phyloP scores from a whole-genome alignment of 1,140 invertebrate species.

The Aphelinus certus region DNA sequence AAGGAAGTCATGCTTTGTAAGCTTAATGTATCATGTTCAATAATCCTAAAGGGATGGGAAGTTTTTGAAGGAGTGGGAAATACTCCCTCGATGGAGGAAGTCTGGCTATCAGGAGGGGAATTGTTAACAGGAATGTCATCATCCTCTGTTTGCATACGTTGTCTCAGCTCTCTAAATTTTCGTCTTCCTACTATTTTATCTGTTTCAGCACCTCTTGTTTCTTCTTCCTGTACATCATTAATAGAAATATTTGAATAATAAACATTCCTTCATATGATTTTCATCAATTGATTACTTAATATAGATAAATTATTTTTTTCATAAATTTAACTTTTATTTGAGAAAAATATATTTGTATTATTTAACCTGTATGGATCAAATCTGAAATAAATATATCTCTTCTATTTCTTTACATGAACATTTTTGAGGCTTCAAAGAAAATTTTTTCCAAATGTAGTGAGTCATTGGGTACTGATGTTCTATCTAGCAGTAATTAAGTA shows the following conservation, averaged over 20 bases:
- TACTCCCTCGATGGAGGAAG: slow-evolving; percentile 72
- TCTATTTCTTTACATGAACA: too few species aligned
- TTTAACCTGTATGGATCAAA: too few species aligned
- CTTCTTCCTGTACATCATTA: slow-evolving; percentile 60
- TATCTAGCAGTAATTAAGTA: too few species aligned
- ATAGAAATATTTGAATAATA: background rate
- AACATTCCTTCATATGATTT: slow-evolving; percentile 8
- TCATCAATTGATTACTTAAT: background rate
- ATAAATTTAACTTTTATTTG: too few species aligned
- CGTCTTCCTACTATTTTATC: slow-evolving; percentile 68
- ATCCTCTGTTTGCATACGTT: slow-evolving; percentile 85
- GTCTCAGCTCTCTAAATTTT: slow-evolving; percentile 83
- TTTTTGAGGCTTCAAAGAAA: too few species aligned
- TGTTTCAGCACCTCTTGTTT: slow-evolving; percentile 46
- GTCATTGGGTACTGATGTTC: too few species aligned
- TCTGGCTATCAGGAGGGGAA: slow-evolving; percentile 82
- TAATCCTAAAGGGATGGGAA: slow-evolving; percentile 82
- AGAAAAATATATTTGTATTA: too few species aligned
- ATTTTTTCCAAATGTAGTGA: too few species aligned
- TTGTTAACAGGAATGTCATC: slow-evolving; percentile 74
- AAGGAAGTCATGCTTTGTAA: slow-evolving; percentile 87
- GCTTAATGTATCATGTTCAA: slow-evolving; percentile 86
- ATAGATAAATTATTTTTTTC: slow-evolving; percentile 1
- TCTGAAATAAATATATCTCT: too few species aligned
- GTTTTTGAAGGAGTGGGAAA: slow-evolving; percentile 68